Evolutionary conservation across 2,888 invertebrate species (phyloP), one percentile per base, ranked within the genome.

Genomic region (Cynaeus angustus): DNA sequence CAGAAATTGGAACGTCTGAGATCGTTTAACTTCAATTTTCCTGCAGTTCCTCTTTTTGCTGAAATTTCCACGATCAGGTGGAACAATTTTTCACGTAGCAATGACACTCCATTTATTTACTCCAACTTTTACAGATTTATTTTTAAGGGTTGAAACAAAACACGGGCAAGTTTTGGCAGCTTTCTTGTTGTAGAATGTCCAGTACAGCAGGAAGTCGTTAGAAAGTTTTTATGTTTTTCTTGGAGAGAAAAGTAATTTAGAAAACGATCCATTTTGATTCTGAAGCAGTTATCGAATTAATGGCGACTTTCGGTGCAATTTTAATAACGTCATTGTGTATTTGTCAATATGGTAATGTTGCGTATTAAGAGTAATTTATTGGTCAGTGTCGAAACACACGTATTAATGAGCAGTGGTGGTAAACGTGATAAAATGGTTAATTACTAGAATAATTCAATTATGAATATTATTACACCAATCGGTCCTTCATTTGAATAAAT

Each of bases 371-470:
- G 45, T 46, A 59, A 59, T 59, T 59, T 59, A 59, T 59, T 33
- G 45, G 59, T 41, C 21, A 56, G 16, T 46, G 59, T 59, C 13
- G 28, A 59, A 59, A 59, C 41, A 26, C 41, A 41, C 59, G 59
- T 46, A 59, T 59, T 59, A 45, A 59, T 43, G 45, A 59, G 56
- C 45, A 46, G 21, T 26, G 38, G 46, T 13, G 48, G 37, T 16
- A 12, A 12, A 50, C 61, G 61, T 61, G 61, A 61, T 61, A 61
- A 61, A 50, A 61, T 38, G 38, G 26, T 14, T 61, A 61, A 61
- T 61, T 61, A 38, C 48, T 28, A 48, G 21, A 37, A 61, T 50
- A 50, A 61, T 61, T 33, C 16, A 50, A 61, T 61, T 61, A 61
- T 59, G 59, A 30, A 59, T 59, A 59, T 46, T 45, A 59, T 59